Percentiles rank a stretch among this genome's conserved stretches.
phyloP scores from a whole-genome alignment of 2,113 vertebrate species.

The Atherinomorus stipes region DNA sequence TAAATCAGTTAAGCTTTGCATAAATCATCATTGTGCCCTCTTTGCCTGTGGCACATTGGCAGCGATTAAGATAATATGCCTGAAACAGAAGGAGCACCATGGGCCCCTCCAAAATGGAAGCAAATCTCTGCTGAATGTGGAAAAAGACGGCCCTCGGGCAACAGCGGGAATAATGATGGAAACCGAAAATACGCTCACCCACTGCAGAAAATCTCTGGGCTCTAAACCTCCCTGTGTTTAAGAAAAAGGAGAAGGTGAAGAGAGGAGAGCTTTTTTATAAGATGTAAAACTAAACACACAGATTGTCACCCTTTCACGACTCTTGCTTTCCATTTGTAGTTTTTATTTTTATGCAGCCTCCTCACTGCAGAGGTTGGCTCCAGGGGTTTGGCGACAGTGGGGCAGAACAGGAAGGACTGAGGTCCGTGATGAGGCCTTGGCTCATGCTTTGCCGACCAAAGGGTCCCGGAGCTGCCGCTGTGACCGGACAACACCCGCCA shows the following conservation, averaged over 20 bases:
- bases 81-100: conserved; percentile 28
- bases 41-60: conserved; percentile 53
- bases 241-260: background rate
- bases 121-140: conserved; percentile 49
- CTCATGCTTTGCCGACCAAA: background rate
- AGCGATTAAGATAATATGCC: conserved; percentile 42
- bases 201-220: conserved; percentile 17
- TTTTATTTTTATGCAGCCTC: conserved; percentile 33
- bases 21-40: conserved; percentile 67
- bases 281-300: conserved; percentile 24
- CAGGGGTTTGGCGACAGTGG: conserved; percentile 54
- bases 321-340: conserved; percentile 58
- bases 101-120: conserved; percentile 49
- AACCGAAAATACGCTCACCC: conserved; percentile 34
- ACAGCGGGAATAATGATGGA: conserved; percentile 18
- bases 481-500: conserved; percentile 23
- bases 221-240: conserved; percentile 18
- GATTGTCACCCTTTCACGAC: conserved; percentile 37
- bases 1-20: conserved; percentile 65
- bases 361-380: conserved; percentile 50
- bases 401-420: conserved; percentile 21
- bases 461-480: conserved; percentile 23
- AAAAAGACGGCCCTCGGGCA: conserved; percentile 47
- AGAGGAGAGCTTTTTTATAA: conserved; percentile 6
- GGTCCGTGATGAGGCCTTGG: conserved; percentile 27